phyloP scores from a whole-genome alignment of 2,888 invertebrate genomes.

The Thecocarcelia acutangulata region DNA sequence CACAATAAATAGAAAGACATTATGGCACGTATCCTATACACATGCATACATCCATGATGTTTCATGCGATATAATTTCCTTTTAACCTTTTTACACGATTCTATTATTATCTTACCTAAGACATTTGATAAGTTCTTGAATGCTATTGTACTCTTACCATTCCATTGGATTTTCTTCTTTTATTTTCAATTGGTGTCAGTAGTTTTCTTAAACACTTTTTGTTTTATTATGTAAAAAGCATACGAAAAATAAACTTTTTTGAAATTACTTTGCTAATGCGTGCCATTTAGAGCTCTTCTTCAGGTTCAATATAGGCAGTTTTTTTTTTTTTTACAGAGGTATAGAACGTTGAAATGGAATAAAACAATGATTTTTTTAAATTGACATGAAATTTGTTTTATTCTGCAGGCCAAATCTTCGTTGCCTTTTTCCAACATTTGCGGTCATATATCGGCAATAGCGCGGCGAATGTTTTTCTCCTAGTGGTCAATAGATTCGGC shows the following conservation, averaged over 20 bases:
- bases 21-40: constrained; percentile 56
- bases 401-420: too few species aligned
- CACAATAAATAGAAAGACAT: constrained; percentile 27
- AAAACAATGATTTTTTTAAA: too few species aligned
- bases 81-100: constrained; percentile 58
- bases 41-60: constrained; percentile 14
- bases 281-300: constrained; percentile 55
- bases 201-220: constrained; percentile 27
- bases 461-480: too few species aligned
- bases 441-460: too few species aligned
- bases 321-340: constrained; percentile 13
- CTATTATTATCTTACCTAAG: constrained; percentile 62
- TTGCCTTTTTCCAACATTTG: too few species aligned
- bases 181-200: constrained; percentile 54
- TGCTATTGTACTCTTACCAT: background rate
- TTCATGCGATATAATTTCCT: constrained; percentile 42
- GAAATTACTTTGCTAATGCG: constrained; percentile 55
- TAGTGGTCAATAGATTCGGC: too few species aligned
- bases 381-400: too few species aligned
- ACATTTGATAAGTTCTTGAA: constrained; percentile 48
- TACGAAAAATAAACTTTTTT: constrained; percentile 40
- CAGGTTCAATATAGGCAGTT: too few species aligned
- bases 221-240: constrained; percentile 39
- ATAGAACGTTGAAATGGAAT: background rate
- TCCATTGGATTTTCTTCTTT: constrained; percentile 6